phyloP scores from a whole-genome alignment of 2,888 invertebrate genomes.

The Agonum fuliginosum region DNA sequence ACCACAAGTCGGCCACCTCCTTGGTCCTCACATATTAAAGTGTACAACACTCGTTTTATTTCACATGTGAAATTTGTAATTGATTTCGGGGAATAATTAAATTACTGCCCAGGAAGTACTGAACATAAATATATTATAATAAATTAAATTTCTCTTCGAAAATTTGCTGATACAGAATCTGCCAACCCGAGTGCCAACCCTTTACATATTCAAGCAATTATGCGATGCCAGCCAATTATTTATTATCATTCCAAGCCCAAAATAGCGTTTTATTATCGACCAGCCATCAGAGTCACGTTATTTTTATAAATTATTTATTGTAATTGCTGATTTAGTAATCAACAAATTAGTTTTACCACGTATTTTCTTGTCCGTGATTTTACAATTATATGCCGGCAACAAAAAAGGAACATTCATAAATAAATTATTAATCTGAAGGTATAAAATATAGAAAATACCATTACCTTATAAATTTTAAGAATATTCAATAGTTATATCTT shows the following conservation, averaged over 20 bases:
- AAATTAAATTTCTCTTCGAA: conserved; percentile 39
- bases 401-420: neutral
- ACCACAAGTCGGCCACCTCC: conserved; percentile 13
- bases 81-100: conserved; percentile 44
- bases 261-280: conserved; percentile 29
- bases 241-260: conserved; percentile 36
- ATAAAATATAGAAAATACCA: no score
- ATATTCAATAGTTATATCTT: no score
- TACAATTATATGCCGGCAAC: conserved; percentile 6
- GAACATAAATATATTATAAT: conserved; percentile 42
- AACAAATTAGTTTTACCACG: conserved; percentile 20
- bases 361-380: conserved; percentile 4
- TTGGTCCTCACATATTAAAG: conserved; percentile 5
- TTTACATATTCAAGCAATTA: conserved; percentile 39
- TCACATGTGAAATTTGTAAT: conserved; percentile 30
- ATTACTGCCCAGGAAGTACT: conserved; percentile 40
- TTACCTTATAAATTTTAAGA: no score
- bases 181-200: conserved; percentile 30
- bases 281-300: conserved; percentile 23
- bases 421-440: neutral
- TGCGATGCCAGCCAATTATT: conserved; percentile 37
- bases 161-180: conserved; percentile 27
- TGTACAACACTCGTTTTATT: conserved; percentile 19
- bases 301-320: conserved; percentile 32
- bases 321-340: conserved; percentile 36